Percentiles rank a stretch among this genome's conserved stretches.
Evolutionary conservation across 2,888 invertebrate genomes (phyloP).

Genomic region (Eristalis intricaria): DNA sequence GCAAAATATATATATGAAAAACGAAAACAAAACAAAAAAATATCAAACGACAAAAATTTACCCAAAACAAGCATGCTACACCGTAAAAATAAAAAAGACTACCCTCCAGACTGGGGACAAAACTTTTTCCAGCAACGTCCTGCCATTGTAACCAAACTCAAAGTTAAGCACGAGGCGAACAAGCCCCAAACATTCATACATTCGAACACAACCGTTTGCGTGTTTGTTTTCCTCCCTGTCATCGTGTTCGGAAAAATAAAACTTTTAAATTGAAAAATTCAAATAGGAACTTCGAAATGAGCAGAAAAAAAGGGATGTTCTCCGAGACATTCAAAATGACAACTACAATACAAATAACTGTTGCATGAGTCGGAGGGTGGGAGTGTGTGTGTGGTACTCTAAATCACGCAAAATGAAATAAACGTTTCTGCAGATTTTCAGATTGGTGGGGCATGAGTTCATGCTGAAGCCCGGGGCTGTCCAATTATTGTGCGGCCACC

Average conservation of each 20-base stretch:
- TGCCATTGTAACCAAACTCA: slow-evolving; percentile 55
- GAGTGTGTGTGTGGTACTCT: neutral
- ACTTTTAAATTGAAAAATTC: slow-evolving; percentile 65
- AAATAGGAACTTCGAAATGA: slow-evolving; percentile 34
- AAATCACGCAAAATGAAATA: neutral
- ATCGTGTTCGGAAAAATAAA: slow-evolving; percentile 1
- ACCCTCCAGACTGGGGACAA: slow-evolving; percentile 41
- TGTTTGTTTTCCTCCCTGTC: neutral
- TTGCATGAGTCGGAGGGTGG: neutral
- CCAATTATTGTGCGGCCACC: slow-evolving; percentile 18
- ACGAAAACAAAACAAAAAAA: too few relatives aligned
- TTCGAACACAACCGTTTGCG: slow-evolving; percentile 8
- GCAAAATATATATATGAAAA: neutral
- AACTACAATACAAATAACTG: slow-evolving; percentile 43
- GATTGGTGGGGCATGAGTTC: neutral
- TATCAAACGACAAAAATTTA: slow-evolving; percentile 6
- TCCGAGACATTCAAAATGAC: neutral
- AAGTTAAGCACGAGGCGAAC: slow-evolving; percentile 51
- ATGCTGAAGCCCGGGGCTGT: neutral
- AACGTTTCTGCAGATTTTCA: neutral
- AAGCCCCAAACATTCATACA: neutral
- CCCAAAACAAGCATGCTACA: slow-evolving; percentile 33
- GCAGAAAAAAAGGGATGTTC: slow-evolving; percentile 31
- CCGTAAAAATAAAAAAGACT: slow-evolving; percentile 33
- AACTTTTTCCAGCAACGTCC: slow-evolving; percentile 55